Conservation (phyloP, 2,113 vertebrate species). For the Myrmophylax atrothorax region DNA sequence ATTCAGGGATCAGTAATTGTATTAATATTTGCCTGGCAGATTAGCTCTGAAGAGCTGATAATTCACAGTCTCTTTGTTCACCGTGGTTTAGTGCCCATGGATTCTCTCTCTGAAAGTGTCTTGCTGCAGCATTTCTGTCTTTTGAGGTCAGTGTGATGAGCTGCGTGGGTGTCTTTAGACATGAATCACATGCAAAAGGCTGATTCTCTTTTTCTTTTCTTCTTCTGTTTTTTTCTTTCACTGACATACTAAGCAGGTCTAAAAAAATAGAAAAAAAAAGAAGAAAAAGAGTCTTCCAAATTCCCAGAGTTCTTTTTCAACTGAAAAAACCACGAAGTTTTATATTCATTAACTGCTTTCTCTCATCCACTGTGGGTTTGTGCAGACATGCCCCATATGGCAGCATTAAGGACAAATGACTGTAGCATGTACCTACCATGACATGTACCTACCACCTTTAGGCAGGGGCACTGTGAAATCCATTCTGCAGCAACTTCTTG, state of each 20-base stretch:
- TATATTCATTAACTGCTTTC: neutral
- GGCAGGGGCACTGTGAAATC: neutral
- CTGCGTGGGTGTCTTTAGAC: slow-evolving; percentile 54
- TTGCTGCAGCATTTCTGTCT: slow-evolving; percentile 46
- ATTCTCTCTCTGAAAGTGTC: slow-evolving; percentile 30
- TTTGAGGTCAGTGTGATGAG: slow-evolving; percentile 50
- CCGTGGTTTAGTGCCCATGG: neutral
- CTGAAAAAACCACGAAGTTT: neutral
- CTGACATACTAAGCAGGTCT: neutral
- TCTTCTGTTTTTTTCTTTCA: neutral
- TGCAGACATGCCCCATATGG: neutral
- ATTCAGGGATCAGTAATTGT: neutral
- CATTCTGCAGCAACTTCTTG: neutral
- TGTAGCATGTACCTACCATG: neutral
- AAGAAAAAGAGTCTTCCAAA: neutral
- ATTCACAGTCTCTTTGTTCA: slow-evolving; percentile 18
- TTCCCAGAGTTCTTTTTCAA: neutral
- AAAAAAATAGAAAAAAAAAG: neutral
- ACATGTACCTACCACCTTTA: neutral
- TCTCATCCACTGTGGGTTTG: neutral
- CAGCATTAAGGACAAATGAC: neutral
- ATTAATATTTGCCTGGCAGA: slow-evolving; percentile 10
- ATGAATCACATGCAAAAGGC: slow-evolving; percentile 53
- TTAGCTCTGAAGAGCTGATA: slow-evolving; percentile 3
- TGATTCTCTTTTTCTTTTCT: slow-evolving; percentile 3